Evolutionary conservation across 1,140 invertebrate species (phyloP).

Genomic region (Caenorhabditis remanei): DNA sequence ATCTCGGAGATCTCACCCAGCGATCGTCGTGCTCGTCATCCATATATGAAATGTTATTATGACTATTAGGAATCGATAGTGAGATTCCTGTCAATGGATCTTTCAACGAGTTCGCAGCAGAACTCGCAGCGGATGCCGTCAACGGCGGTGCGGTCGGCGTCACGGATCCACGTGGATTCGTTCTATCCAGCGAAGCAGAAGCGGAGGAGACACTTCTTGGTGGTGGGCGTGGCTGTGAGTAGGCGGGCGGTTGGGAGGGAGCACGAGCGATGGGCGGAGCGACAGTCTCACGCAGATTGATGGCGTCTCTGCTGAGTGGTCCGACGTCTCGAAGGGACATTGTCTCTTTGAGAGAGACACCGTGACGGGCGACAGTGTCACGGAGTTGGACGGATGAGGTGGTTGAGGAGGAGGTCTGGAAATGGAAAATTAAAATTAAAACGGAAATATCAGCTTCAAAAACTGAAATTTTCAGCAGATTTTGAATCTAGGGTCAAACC

Average conservation of each 20-base stretch:
- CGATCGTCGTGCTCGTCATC: slow-evolving; percentile 1
- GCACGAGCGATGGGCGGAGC: slow-evolving; percentile 27
- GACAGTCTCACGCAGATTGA: slow-evolving; percentile 4
- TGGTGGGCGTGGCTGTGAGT: slow-evolving; percentile 38
- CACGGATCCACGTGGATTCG: not conserved
- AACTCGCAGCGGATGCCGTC: not conserved
- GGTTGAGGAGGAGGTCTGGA: slow-evolving; percentile 19
- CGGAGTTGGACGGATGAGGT: slow-evolving; percentile 38
- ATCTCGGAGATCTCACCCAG: not conserved
- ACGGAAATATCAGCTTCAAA: too few relatives aligned
- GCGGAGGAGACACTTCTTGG: slow-evolving; percentile 30
- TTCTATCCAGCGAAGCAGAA: not conserved
- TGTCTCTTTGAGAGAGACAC: slow-evolving; percentile 54
- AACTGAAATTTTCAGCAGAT: too few relatives aligned
- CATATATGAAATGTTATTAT: not conserved
- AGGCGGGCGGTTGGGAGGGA: slow-evolving; percentile 32
- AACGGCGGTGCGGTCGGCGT: slow-evolving; percentile 24
- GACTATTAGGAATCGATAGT: slow-evolving; percentile 33
- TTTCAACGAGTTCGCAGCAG: slow-evolving; percentile 20
- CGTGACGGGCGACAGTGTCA: slow-evolving; percentile 23
- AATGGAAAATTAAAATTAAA: too few relatives aligned
- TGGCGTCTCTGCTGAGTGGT: slow-evolving; percentile 5
- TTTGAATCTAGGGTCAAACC: too few relatives aligned
- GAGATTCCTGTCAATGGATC: slow-evolving; percentile 21
- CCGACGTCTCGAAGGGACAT: slow-evolving; percentile 61